Evolutionary conservation across 2,113 vertebrate genomes (phyloP).

Genomic region (Otocyon megalotis): DNA sequence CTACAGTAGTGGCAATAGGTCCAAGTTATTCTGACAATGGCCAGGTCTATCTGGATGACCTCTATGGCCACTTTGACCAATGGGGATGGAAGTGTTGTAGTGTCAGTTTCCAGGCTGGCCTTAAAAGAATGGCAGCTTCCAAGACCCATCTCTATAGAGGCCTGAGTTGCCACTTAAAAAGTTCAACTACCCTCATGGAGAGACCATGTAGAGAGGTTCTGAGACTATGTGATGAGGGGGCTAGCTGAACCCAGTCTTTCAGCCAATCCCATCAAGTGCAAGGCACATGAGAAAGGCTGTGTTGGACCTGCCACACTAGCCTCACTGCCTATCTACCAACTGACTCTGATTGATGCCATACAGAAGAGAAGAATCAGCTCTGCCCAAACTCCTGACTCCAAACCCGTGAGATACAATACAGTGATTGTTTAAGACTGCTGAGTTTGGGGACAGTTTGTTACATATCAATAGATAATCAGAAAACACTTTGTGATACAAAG

Average conservation of each 20-base stretch:
- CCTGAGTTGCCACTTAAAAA: background rate
- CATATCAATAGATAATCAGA: background rate
- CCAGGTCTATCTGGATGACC: background rate
- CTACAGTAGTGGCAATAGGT: background rate
- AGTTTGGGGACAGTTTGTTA: background rate
- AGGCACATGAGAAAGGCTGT: background rate
- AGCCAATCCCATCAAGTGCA: background rate
- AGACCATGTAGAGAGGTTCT: background rate
- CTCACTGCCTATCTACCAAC: background rate
- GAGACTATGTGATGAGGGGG: background rate
- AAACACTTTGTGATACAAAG: background rate
- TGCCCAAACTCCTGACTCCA: background rate
- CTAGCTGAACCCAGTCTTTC: background rate
- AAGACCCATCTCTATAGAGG: background rate
- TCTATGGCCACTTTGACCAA: background rate
- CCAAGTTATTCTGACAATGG: background rate
- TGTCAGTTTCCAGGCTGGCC: background rate
- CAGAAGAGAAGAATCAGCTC: background rate
- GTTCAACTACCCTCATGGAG: background rate
- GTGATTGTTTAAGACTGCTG: background rate
- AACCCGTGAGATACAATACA: background rate
- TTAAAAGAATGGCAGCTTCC: background rate
- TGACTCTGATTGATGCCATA: background rate
- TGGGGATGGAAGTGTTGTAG: background rate
- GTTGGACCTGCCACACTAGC: background rate